Conservation (phyloP, 2,797 vertebrate species). For the Notamacropus eugenii region DNA sequence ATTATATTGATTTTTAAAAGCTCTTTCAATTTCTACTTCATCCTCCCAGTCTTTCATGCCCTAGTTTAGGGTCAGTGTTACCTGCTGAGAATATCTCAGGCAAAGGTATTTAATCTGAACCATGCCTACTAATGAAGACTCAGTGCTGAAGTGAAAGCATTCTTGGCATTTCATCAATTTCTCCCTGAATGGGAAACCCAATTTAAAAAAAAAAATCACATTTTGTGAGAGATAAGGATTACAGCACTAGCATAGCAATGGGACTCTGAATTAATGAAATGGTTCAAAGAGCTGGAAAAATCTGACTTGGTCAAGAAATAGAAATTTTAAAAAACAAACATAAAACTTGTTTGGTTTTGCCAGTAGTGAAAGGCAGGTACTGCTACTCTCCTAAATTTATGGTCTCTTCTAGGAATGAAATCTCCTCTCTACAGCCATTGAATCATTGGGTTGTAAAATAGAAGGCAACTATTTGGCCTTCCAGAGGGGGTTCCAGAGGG, state of each 20-base stretch:
- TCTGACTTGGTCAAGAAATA: slow-evolving; percentile 10
- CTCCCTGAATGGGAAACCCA: neutral
- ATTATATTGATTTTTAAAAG: slow-evolving; percentile 71
- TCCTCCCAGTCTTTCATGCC: slow-evolving; percentile 42
- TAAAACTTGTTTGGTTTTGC: neutral
- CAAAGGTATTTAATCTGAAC: slow-evolving; percentile 55
- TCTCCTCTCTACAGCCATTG: neutral
- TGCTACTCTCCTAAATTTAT: neutral
- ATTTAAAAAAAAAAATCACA: neutral
- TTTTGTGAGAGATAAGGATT: slow-evolving; percentile 14
- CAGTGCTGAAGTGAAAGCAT: neutral
- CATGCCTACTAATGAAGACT: slow-evolving; percentile 34
- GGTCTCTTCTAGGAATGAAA: neutral
- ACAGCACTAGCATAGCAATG: neutral
- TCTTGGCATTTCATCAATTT: slow-evolving; percentile 37
- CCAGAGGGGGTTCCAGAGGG: neutral
- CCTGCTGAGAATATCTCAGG: slow-evolving; percentile 45
- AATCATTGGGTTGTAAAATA: neutral
- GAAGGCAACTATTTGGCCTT: neutral
- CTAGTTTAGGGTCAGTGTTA: slow-evolving; percentile 52
- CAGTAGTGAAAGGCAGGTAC: neutral
- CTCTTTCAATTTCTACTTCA: slow-evolving; percentile 62
- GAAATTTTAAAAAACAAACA: slow-evolving; percentile 13
- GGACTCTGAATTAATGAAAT: slow-evolving; percentile 51
- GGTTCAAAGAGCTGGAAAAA: neutral